Conservation (phyloP, 2,888 invertebrate genomes). For the Meghimatium bilineatum region DNA sequence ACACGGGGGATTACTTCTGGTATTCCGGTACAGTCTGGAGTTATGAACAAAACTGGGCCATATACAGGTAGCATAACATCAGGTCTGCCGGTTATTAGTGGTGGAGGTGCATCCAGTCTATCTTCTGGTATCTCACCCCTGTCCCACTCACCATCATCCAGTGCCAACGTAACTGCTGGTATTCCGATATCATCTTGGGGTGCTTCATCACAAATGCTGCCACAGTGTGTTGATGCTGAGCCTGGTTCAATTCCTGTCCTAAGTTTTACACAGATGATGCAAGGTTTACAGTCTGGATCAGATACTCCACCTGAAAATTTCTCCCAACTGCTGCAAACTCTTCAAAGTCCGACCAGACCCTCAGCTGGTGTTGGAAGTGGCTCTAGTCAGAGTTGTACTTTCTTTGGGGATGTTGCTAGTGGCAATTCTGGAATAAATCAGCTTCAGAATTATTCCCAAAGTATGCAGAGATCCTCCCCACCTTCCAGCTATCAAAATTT, state of each 20-base stretch:
- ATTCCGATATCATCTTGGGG: slow-evolving; percentile 21
- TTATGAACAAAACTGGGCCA: slow-evolving; percentile 50
- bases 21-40: slow-evolving; percentile 22
- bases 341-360: slow-evolving; percentile 40
- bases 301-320: slow-evolving; percentile 63
- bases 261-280: slow-evolving; percentile 50
- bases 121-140: not conserved
- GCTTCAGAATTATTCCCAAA: slow-evolving; percentile 59
- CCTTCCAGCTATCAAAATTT: slow-evolving; percentile 76
- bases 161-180: slow-evolving; percentile 34
- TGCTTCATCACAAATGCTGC: not conserved
- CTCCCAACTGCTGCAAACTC: slow-evolving; percentile 52
- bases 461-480: slow-evolving; percentile 71
- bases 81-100: slow-evolving; percentile 33
- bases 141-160: slow-evolving; percentile 1
- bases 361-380: not conserved
- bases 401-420: slow-evolving; percentile 23
- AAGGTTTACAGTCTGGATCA: slow-evolving; percentile 50
- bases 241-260: slow-evolving; percentile 37
- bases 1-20: slow-evolving; percentile 40
- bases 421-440: not conserved
- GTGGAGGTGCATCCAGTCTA: not conserved
- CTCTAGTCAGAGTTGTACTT: not conserved
- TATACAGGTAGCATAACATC: slow-evolving; percentile 35
- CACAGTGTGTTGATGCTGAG: slow-evolving; percentile 24